Evolutionary conservation across 2,888 invertebrate species (phyloP).

Genomic region (Zygogramma bicolorata): DNA sequence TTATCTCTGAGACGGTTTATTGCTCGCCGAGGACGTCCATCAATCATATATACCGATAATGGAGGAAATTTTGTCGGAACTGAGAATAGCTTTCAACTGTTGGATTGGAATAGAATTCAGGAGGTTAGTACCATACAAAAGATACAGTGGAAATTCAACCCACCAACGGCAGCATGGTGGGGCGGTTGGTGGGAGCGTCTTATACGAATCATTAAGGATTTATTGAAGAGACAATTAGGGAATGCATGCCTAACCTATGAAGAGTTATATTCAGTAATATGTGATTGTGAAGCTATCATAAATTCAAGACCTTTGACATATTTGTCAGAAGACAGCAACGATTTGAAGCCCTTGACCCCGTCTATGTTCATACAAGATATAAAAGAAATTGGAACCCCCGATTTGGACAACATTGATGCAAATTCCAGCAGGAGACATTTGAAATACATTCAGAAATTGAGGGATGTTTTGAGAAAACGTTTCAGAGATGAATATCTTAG

Average conservation of each 20-base stretch:
- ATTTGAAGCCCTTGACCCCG: neutral
- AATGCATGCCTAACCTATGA: neutral
- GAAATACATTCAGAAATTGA: neutral
- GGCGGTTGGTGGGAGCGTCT: slow-evolving; percentile 6
- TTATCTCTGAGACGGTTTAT: neutral
- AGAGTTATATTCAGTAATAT: neutral
- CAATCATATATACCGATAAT: neutral
- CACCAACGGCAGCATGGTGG: slow-evolving; percentile 1
- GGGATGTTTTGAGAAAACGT: neutral
- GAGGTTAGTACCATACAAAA: neutral
- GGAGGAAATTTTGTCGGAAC: neutral
- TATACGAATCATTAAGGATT: neutral
- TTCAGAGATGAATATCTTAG: neutral
- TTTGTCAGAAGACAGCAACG: neutral
- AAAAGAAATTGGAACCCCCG: neutral
- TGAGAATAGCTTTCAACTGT: neutral
- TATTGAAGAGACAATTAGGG: neutral
- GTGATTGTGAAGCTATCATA: neutral
- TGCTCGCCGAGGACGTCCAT: neutral
- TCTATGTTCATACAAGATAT: neutral
- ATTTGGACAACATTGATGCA: neutral
- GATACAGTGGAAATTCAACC: slow-evolving; percentile 4
- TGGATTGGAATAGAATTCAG: neutral
- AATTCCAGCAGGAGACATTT: neutral
- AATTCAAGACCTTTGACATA: neutral